Base-by-base conservation (phyloP, 2,797 vertebrate species). In the Zalophus californianus region DNA sequence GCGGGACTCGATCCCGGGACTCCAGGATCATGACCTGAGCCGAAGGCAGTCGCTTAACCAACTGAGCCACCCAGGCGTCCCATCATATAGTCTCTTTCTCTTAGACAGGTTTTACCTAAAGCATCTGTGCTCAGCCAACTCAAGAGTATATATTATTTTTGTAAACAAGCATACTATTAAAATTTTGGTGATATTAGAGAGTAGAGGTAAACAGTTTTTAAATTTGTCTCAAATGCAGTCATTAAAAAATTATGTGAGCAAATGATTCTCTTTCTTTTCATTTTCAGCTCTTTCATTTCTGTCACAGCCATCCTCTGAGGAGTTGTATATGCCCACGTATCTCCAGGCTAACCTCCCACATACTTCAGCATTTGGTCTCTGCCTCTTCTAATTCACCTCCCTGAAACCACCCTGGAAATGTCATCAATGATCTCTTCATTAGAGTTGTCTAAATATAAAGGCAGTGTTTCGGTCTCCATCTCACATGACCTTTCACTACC, bases 91-190 rank as follows among this genome's bases (percentile, higher is more conserved):
- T 70, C 32, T 86, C 2, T 13, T 72, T 29, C 44, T 75, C 70
- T 84, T 10, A 90, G 58, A 72, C 0, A 56, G n/a, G 12, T 16
- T 93, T 79, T 87, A 50, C 14, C 4, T 60, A 9, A 13, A 50
- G 75, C 32, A 52, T 66, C 25, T 27, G 29, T 0, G 9, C 23
- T 92, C 38, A 73, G 27, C n/a, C 29, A 44, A 56, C n/a, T 78
- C 27, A 60, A 13, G 16, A 72, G 29, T 15, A 75, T 79, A 16
- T 23, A 50, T 56, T 68, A 44, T 25, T 77, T 70, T 70, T 27
- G 0, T 92, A 95, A 87, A 32, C 18, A 91, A 78, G 50, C 16
- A 66, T 25, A 90, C 52, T 78, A 48, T 32, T 92, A 94, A 94
- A 90, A 70, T 56, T 25, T 86, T 72, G 58, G 11, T 2, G 7